Percentiles rank a stretch among this genome's conserved stretches.
phyloP scores from a whole-genome alignment of 2,113 vertebrate species.

The Hippocampus abdominalis region DNA sequence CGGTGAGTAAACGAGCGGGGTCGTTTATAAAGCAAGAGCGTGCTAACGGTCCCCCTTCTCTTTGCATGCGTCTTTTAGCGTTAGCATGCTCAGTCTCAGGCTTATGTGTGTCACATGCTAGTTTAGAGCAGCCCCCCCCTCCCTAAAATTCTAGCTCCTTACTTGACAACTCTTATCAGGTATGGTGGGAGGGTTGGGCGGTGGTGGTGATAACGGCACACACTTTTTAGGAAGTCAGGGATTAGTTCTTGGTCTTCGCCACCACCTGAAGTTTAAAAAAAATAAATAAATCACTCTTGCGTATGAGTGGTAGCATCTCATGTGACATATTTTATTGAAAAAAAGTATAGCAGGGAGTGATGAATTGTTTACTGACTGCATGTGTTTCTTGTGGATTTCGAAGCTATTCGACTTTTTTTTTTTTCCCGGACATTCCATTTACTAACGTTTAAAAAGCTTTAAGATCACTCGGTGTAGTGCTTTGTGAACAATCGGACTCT shows the following conservation, averaged over 20 bases:
- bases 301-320: conserved; percentile 12
- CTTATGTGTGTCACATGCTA: conserved; percentile 47
- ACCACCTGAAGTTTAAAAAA: background rate
- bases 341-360: conserved; percentile 25
- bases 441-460: conserved; percentile 40
- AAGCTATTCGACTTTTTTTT: conserved; percentile 37
- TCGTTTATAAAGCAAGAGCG: conserved; percentile 5
- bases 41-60: conserved; percentile 19
- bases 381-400: conserved; percentile 48
- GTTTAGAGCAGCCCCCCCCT: conserved; percentile 21
- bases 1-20: background rate
- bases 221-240: conserved; percentile 1
- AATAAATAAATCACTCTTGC: conserved; percentile 14
- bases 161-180: conserved; percentile 48
- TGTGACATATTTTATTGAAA: conserved; percentile 42
- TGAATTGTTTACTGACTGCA: conserved; percentile 60
- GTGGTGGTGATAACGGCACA: background rate
- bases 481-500: conserved; percentile 29
- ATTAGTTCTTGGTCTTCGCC: background rate
- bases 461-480: conserved; percentile 29
- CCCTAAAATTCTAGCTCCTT: conserved; percentile 14
- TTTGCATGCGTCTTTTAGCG: conserved; percentile 52
- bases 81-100: conserved; percentile 66
- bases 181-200: conserved; percentile 1
- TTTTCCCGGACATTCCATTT: conserved; percentile 5